Percentiles rank a stretch among this genome's conserved stretches.
Conservation (phyloP, 1,140 invertebrate genomes). For the Drosophila kohkoa region DNA sequence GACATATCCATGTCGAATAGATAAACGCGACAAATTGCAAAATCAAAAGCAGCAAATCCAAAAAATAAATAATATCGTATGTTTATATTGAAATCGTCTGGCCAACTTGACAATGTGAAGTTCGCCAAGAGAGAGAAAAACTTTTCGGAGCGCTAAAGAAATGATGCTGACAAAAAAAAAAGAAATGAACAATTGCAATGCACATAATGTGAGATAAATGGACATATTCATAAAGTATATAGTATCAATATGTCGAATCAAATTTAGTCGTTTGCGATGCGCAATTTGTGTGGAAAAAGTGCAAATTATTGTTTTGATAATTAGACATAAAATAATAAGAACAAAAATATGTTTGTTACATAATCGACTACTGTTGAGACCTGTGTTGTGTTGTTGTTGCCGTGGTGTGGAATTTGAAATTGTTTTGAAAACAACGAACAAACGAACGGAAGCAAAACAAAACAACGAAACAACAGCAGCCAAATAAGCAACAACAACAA, state of each 20-base stretch:
- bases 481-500: slow-evolving; percentile 43
- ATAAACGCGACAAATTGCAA: slow-evolving; percentile 41
- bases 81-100: slow-evolving; percentile 42
- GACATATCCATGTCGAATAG: slow-evolving; percentile 49
- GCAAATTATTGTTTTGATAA: slow-evolving; percentile 40
- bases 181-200: slow-evolving; percentile 40
- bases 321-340: not conserved
- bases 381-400: slow-evolving; percentile 74
- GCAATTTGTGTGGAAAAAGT: slow-evolving; percentile 85
- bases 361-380: slow-evolving; percentile 64
- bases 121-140: slow-evolving; percentile 55
- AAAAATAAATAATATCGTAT: slow-evolving; percentile 31
- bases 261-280: slow-evolving; percentile 57
- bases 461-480: slow-evolving; percentile 66
- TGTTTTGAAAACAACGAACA: slow-evolving; percentile 39
- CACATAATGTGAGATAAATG: slow-evolving; percentile 55
- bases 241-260: slow-evolving; percentile 23
- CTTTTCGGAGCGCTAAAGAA: slow-evolving; percentile 50
- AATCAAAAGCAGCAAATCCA: slow-evolving; percentile 49
- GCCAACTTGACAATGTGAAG: slow-evolving; percentile 77
- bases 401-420: slow-evolving; percentile 35
- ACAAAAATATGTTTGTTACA: slow-evolving; percentile 45
- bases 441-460: slow-evolving; percentile 11
- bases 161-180: slow-evolving; percentile 43
- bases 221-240: not conserved